A percentile compares a stretch with the other conserved stretches of the same genome.
Evolutionary conservation across 1,140 invertebrate genomes (phyloP).

Genomic region (Drosophila arawakana): DNA sequence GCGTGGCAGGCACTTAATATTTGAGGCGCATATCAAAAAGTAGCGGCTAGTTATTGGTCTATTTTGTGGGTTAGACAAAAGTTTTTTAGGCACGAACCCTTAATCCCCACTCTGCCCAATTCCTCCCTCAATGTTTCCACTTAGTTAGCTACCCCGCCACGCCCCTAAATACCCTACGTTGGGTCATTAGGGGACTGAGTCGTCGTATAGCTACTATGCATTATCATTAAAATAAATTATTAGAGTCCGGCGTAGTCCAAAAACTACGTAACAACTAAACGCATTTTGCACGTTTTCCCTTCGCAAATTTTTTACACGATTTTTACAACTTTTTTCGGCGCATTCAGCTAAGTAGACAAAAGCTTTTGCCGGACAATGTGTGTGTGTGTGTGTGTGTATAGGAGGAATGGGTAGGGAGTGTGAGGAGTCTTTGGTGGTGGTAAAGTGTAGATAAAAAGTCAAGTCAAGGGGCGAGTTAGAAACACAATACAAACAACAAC

Average conservation of each 20-base stretch:
- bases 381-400: background rate
- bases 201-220: slow-evolving; percentile 68
- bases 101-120: background rate
- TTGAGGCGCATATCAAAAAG: slow-evolving; percentile 62
- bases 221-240: slow-evolving; percentile 84
- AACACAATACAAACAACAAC: slow-evolving; percentile 29
- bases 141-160: slow-evolving; percentile 39
- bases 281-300: slow-evolving; percentile 78
- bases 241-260: slow-evolving; percentile 60
- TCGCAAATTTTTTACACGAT: slow-evolving; percentile 81
- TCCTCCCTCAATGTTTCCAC: slow-evolving; percentile 25
- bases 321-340: slow-evolving; percentile 77
- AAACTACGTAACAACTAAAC: slow-evolving; percentile 59
- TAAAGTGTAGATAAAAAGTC: slow-evolving; percentile 67
- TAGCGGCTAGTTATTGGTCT: slow-evolving; percentile 50
- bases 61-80: slow-evolving; percentile 31
- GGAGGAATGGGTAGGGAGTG: background rate
- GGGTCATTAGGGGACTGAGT: slow-evolving; percentile 28
- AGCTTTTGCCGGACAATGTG: slow-evolving; percentile 56
- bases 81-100: slow-evolving; percentile 22
- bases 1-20: slow-evolving; percentile 69
- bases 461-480: slow-evolving; percentile 66
- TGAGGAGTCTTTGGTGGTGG: background rate
- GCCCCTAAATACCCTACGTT: background rate
- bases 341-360: slow-evolving; percentile 72